Percentiles rank a stretch among this genome's conserved stretches.
Conservation (phyloP, 2,797 vertebrate species). For the Remorina albescens region DNA sequence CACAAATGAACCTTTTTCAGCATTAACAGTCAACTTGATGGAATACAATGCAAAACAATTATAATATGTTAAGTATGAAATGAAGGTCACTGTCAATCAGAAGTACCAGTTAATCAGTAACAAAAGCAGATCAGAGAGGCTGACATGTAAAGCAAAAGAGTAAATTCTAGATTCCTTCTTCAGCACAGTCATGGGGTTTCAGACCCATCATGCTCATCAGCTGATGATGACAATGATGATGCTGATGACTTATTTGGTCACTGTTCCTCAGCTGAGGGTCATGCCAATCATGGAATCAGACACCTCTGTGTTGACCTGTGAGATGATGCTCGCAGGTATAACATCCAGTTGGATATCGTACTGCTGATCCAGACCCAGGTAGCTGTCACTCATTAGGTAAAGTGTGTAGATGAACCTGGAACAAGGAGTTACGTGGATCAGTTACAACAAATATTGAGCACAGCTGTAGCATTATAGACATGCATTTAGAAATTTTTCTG, state of each 20-base stretch:
- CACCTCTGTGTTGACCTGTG: slow-evolving; percentile 85
- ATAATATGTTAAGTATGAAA: background rate
- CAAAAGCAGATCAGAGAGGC: background rate
- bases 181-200: background rate
- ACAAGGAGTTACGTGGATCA: background rate
- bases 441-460: background rate
- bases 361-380: slow-evolving; percentile 98
- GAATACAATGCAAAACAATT: slow-evolving; percentile 6
- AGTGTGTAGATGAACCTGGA: slow-evolving; percentile 95
- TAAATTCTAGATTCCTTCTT: background rate
- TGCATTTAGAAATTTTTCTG: too few species aligned
- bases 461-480: too few species aligned
- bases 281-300: slow-evolving; percentile 65
- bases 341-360: slow-evolving; percentile 94
- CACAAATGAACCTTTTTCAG: too few species aligned
- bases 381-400: slow-evolving; percentile 98
- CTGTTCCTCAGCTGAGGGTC: slow-evolving; percentile 66
- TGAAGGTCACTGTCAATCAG: background rate
- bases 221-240: background rate
- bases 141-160: background rate
- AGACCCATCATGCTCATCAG: background rate
- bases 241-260: background rate
- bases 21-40: background rate
- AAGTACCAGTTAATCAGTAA: background rate
- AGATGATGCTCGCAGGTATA: slow-evolving; percentile 78